Evolutionary conservation across 2,888 invertebrate genomes (phyloP).

Genomic region (Pteria penguin): DNA sequence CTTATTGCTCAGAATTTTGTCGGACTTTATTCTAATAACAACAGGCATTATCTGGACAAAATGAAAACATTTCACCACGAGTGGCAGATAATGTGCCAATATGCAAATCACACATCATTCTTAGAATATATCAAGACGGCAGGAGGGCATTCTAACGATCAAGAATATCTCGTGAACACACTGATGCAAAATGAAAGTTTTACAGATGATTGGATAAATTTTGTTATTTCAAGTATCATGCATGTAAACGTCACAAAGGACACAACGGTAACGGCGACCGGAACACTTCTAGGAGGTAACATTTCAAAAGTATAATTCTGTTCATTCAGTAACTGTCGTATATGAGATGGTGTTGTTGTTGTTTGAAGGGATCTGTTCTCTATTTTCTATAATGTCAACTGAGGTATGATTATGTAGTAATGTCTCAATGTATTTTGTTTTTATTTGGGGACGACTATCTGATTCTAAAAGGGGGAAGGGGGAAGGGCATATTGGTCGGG

Average conservation of each 20-base stretch:
- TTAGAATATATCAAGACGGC: conserved; percentile 44
- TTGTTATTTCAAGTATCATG: background rate
- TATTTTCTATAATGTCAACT: no score
- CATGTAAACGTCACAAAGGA: conserved; percentile 5
- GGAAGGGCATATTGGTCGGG: no score
- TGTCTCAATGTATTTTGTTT: no score
- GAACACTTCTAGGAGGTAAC: conserved; percentile 45
- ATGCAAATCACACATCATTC: conserved; percentile 38
- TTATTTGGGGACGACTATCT: no score
- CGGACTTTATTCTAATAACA: conserved; percentile 20
- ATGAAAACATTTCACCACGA: conserved; percentile 17
- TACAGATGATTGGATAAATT: conserved; percentile 5
- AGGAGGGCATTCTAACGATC: conserved; percentile 34
- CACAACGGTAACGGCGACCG: conserved; percentile 9
- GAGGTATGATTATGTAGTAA: no score
- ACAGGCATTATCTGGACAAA: conserved; percentile 30
- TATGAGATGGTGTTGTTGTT: no score
- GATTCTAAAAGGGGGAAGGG: no score
- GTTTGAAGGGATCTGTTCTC: no score
- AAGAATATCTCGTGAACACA: conserved; percentile 35
- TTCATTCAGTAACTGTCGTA: background rate
- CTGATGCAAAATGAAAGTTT: conserved; percentile 42
- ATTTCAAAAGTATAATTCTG: no score
- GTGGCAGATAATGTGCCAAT: conserved; percentile 10
- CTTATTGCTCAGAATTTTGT: conserved; percentile 23